Evolutionary conservation across 2,797 vertebrate species (phyloP), one percentile per base, ranked within the genome.

Genomic region (Hydrocynus forskahlii): DNA sequence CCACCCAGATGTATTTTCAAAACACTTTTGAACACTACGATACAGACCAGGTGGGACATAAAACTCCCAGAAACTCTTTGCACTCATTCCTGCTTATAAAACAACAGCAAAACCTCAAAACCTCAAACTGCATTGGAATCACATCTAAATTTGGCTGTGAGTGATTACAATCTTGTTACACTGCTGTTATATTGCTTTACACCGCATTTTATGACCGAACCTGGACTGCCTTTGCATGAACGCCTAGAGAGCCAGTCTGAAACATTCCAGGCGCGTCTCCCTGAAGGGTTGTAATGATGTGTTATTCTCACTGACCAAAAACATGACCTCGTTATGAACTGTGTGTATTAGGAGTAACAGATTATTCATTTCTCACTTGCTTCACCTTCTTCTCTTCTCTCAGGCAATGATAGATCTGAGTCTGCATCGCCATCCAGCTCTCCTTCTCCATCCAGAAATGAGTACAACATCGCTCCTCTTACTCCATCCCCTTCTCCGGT

Each of bases 391-490:
- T 63, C 6, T 21, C 29, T 57, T 73, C 60, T 89, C 83, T 8
- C 86, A 97, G 96, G 89, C 86, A 93, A 0, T 86, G 88, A 84
- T 59, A 76, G 48, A 25, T 92, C 93, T 3, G 91, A 78, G 0
- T 92, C 94, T 0, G 93, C 94, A 0, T 96, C 92, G 64, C 95
- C 94, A 0, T 92, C 92, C 0, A 79, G 90, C 84, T 93, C 96
- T 1, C 95, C 96, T 0, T 93, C 94, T 75, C 92, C 89, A 17
- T 90, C 87, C 23, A 88, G 92, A 78, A 96, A 95, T 25, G 96
- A 96, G 89, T 98, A 96, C 87, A 93, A 92, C 90, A 98, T 99
- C n/a, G 94, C 96, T 0, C 97, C 97, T 0, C 92, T 99, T 89
- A 98, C 97, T 0, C 97, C 97, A 0, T 96, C 96, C 0, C 94